Percentiles rank a stretch among this genome's conserved stretches.
phyloP scores from a whole-genome alignment of 1,140 invertebrate genomes.

The Drosophila serrata region DNA sequence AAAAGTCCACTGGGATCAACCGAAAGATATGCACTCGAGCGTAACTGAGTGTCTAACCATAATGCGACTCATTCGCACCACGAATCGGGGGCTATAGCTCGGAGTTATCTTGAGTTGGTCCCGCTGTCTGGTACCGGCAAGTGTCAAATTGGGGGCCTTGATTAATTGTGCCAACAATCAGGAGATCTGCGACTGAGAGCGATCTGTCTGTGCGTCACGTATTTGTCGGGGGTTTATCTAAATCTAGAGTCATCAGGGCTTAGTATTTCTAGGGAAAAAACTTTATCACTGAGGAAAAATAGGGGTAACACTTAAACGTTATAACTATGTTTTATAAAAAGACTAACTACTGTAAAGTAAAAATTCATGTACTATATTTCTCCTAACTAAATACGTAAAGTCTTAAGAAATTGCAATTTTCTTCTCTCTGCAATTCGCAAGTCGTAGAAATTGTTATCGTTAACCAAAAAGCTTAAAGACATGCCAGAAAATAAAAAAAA shows the following conservation, averaged over 20 bases:
- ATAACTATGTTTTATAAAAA: too few relatives aligned
- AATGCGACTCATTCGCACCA: constrained; percentile 55
- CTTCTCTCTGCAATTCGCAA: constrained; percentile 1
- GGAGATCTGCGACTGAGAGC: constrained; percentile 20
- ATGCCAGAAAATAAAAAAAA: constrained; percentile 1
- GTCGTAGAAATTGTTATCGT: constrained; percentile 41
- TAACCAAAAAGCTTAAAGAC: constrained; percentile 28
- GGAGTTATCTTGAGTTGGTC: constrained; percentile 18
- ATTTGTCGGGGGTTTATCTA: constrained; percentile 28
- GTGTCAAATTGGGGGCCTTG: constrained; percentile 52
- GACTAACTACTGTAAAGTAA: too few relatives aligned
- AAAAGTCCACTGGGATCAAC: constrained; percentile 43
- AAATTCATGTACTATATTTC: too few relatives aligned
- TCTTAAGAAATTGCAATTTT: too few relatives aligned
- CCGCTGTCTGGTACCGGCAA: constrained; percentile 52
- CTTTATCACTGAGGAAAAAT: constrained; percentile 6
- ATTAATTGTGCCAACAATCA: constrained; percentile 59
- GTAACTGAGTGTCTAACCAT: constrained; percentile 25
- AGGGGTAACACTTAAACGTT: too few relatives aligned
- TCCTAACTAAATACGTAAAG: too few relatives aligned
- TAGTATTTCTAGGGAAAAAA: constrained; percentile 17
- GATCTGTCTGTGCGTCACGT: constrained; percentile 55
- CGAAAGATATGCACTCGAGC: constrained; percentile 45
- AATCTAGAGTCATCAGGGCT: constrained; percentile 26
- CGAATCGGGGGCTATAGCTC: not conserved